Base-by-base conservation (phyloP, 2,888 invertebrate species). In the Dione vanillae region DNA sequence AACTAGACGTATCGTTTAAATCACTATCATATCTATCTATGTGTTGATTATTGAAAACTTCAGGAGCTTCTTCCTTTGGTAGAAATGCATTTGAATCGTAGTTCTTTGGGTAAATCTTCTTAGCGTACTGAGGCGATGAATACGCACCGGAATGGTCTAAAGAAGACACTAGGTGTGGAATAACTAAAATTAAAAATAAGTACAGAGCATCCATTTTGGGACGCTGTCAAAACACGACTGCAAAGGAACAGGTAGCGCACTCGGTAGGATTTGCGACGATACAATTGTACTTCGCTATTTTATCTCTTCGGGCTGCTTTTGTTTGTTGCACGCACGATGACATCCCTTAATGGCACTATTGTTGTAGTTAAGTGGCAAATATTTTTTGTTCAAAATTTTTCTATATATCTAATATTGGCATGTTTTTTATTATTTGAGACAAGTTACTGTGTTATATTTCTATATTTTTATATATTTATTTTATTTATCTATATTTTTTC, bases 311-410 rank as follows among this genome's bases (percentile, higher is more conserved):
- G 78, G 72, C 74, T 79, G 81, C 91, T 91, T 92, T 93, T 93
- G 92, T 92, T 90, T 88, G 82, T 83, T 74, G 85, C 88, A 92
- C 92, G 93, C 92, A 86, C 91, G 90, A 86, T 89, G 93, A 90
- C 91, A 89, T 90, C 86, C 82, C 81, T 82, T 92, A 92, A 92
- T 92, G 85, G 88, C 62, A 79, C 85, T 82, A 91, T 92, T 92
- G 91, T 92, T 90, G 83, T 83, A 82, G 80, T 83, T 82, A 86
- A 83, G 83, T 87, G 84, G 85, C 81, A 66, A 62, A 54, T 65
- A 51, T 68, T 45, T 58, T 43, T 65, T 62, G 19, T 14, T 54
- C 3, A 6, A 16, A 43, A 14, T 37, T 43, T 41, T 67, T 61
- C 59, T 52, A 12, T 19, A 27, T 27, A 27, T 5, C 27, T 27